A percentile compares a stretch with the other conserved stretches of the same genome.
phyloP scores from a whole-genome alignment of 1,140 invertebrate genomes.

The Tigriopus japonicus region DNA sequence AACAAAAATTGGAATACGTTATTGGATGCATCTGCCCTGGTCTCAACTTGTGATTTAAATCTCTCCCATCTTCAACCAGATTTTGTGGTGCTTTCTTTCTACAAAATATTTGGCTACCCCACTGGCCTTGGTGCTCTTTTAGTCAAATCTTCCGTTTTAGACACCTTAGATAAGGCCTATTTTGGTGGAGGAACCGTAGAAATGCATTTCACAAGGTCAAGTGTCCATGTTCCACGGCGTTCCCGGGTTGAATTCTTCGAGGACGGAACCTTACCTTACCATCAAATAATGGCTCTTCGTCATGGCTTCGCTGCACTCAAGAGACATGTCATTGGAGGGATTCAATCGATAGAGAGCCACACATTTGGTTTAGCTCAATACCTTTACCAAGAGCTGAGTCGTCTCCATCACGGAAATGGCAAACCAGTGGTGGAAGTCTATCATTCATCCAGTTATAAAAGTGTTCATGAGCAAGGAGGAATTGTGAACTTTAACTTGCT shows the following conservation, averaged over 20 bases:
- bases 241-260: slow-evolving; percentile 39
- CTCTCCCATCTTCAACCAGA: slow-evolving; percentile 51
- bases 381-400: slow-evolving; percentile 40
- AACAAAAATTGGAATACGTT: slow-evolving; percentile 25
- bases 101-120: slow-evolving; percentile 95
- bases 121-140: slow-evolving; percentile 39
- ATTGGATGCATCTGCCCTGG: slow-evolving; percentile 71
- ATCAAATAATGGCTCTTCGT: slow-evolving; percentile 57
- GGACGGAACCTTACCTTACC: slow-evolving; percentile 75
- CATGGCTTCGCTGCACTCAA: slow-evolving; percentile 55
- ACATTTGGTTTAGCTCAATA: slow-evolving; percentile 54
- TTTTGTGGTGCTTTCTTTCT: slow-evolving; percentile 82
- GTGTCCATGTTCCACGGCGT: background rate
- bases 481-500: slow-evolving; percentile 75
- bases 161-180: slow-evolving; percentile 39
- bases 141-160: background rate
- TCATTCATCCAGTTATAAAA: slow-evolving; percentile 40
- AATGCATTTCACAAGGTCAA: slow-evolving; percentile 38
- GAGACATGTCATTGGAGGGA: slow-evolving; percentile 30
- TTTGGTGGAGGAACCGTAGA: slow-evolving; percentile 83
- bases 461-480: slow-evolving; percentile 48
- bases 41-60: slow-evolving; percentile 56
- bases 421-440: slow-evolving; percentile 49
- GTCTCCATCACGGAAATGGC: slow-evolving; percentile 52
- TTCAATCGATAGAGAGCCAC: slow-evolving; percentile 46